Base-by-base conservation (phyloP, 2,888 invertebrate genomes). In the Pandemis cinnamomeana region DNA sequence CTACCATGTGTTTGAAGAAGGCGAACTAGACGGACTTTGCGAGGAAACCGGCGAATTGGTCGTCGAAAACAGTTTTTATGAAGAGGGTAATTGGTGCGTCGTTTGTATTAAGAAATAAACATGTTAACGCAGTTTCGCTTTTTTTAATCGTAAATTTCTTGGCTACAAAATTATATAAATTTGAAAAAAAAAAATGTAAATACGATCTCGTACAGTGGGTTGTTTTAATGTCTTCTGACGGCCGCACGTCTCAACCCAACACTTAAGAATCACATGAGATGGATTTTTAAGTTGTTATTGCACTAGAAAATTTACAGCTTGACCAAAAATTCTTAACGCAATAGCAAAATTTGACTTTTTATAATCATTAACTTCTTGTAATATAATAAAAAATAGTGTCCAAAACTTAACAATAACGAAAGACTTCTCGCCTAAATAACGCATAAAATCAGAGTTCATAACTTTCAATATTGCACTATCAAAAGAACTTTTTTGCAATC, bases 71-170 rank as follows among this genome's bases (percentile, higher is more conserved):
- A 96, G 95, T 81, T 99, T 98, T 89, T 99, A 99, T 84, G 99
- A 99, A 89, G 97, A 99, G 89, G 99, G 99, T 0, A 99, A 99
- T 88, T 99, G 99, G 98, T 99, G 99, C 94, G 95, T 97, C 48
- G 92, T 97, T 79, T 95, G 98, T 83, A 93, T 95, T 85, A 98
- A 97, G 94, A 84, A 86, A 80, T 85, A 86, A 86, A 75, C 67
- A 78, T 74, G 63, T 69, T 20, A 44, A 11, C 11, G 42, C 58
- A 13, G 58, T 68, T 63, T 71, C 7, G 27, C 48, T 80, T 87
- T 88, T 84, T 86, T 84, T 82, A 81, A 79, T 84, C 83, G 83
- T 83, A 84, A 83, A 83, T 86, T 80, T 82, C 80, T 79, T 78
- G 82, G 80, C 87, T 89, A 89, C 86, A 89, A 89, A 87, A 87